Evolutionary conservation across 2,888 invertebrate genomes (phyloP).

Genomic region (Diplazon laetatorius): DNA sequence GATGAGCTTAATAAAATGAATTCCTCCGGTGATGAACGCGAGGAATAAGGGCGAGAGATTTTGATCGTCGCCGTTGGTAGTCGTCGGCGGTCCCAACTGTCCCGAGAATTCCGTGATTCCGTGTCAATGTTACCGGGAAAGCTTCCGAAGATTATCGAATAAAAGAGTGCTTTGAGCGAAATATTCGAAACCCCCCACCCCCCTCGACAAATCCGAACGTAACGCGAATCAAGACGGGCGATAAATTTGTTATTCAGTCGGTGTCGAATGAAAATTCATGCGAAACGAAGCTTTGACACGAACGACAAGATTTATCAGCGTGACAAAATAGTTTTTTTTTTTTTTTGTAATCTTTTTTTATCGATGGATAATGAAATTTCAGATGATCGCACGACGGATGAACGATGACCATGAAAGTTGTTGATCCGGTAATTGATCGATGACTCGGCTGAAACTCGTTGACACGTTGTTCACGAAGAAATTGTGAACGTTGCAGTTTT

Average conservation of each 20-base stretch:
- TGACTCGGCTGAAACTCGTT: slow-evolving; percentile 49
- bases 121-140: slow-evolving; percentile 17
- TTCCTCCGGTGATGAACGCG: slow-evolving; percentile 47
- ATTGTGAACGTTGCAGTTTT: slow-evolving; percentile 15
- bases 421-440: slow-evolving; percentile 62
- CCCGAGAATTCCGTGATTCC: slow-evolving; percentile 48
- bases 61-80: slow-evolving; percentile 46
- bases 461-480: slow-evolving; percentile 43
- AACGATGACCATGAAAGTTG: background rate
- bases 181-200: slow-evolving; percentile 15
- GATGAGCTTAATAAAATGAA: slow-evolving; percentile 66
- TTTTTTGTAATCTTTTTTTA: no score
- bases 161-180: slow-evolving; percentile 12
- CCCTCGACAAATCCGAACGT: background rate
- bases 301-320: slow-evolving; percentile 42
- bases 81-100: slow-evolving; percentile 17
- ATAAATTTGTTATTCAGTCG: slow-evolving; percentile 44
- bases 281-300: background rate
- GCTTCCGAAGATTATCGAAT: slow-evolving; percentile 11
- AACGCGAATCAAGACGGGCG: background rate
- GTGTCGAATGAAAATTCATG: slow-evolving; percentile 17
- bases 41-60: slow-evolving; percentile 40
- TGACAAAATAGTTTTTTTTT: slow-evolving; percentile 69
- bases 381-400: slow-evolving; percentile 64
- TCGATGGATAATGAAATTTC: slow-evolving; percentile 71